Base-by-base conservation (phyloP, 1,140 invertebrate genomes). In the Thaumatotibia leucotreta region DNA sequence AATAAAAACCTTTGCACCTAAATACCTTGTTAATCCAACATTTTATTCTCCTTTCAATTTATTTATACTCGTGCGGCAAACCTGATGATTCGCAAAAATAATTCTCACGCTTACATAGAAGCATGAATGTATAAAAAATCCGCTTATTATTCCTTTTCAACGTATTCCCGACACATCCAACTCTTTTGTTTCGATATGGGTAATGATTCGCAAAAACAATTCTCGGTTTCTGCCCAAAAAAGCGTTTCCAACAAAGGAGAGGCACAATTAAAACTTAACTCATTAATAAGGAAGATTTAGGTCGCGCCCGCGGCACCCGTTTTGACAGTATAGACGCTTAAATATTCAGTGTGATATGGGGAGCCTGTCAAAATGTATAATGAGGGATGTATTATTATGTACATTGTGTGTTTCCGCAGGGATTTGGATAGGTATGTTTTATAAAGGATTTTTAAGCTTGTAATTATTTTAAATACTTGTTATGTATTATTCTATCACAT, bases 191-290 rank as follows among this genome's bases (percentile, higher is more conserved):
- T 8, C 39, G 39, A 45, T 45, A 45, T 45, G 39, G 39, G 39
- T 45, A 45, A 45, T 20, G 39, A 45, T 45, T 20, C 39, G 39
- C 39, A 45, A 45, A 45, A 45, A 39, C 64, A 58, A 54, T 66
- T 61, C 33, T 20, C 68, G 67, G 65, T 39, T 63, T 66, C 61
- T n/a, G 64, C n/a, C 39, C 39, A 45, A 45, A 45, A 45, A 45
- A 45, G 39, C 39, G 14, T 39, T 17, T 20, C 39, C n/a, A n/a
- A 5, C 39, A 45, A 17, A 45, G 20, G 14, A 45, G 20, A 45
- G 39, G 67, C 32, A 79, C 77, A 79, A 79, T 79, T 79, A 79
- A 79, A 79, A 79, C 77, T 79, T 79, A 72, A 72, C 77, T 79
- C 77, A 79, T 79, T 79, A 79, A 79, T 79, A 79, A 75, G 70